Conservation (phyloP, 2,113 vertebrate genomes). For the Psophia crepitans region DNA sequence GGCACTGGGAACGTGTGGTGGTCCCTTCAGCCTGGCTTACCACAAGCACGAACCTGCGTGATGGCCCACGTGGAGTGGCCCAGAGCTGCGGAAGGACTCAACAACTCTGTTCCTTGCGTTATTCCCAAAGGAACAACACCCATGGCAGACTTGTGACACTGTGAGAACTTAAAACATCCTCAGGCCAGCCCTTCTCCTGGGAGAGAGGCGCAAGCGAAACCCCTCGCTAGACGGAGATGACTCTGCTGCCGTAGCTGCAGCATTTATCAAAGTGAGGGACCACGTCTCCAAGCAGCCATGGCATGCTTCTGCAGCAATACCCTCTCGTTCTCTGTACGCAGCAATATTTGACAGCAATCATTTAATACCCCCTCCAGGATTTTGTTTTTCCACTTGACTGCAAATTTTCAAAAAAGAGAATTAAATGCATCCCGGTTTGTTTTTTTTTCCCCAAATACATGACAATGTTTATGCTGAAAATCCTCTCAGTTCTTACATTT, state of each 20-base stretch:
- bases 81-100: too few relatives aligned
- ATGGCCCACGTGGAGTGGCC: rapidly evolving
- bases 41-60: rapidly evolving
- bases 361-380: not conserved
- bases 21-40: not conserved
- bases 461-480: not conserved
- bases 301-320: not conserved
- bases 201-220: not conserved
- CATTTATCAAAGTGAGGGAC: not conserved
- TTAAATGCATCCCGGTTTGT: not conserved
- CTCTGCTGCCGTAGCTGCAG: not conserved
- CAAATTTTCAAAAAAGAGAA: not conserved
- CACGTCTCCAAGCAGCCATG: not conserved
- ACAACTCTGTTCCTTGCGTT: not conserved
- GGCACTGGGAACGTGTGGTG: not conserved
- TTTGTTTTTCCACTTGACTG: not conserved
- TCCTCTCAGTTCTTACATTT: not conserved
- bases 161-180: not conserved
- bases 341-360: not conserved
- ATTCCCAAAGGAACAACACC: not conserved
- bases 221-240: rapidly evolving
- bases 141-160: not conserved
- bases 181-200: not conserved
- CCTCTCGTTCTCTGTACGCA: not conserved
- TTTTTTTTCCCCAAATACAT: not conserved